phyloP scores from a whole-genome alignment of 2,797 vertebrate genomes.

The Galaxias olidus region DNA sequence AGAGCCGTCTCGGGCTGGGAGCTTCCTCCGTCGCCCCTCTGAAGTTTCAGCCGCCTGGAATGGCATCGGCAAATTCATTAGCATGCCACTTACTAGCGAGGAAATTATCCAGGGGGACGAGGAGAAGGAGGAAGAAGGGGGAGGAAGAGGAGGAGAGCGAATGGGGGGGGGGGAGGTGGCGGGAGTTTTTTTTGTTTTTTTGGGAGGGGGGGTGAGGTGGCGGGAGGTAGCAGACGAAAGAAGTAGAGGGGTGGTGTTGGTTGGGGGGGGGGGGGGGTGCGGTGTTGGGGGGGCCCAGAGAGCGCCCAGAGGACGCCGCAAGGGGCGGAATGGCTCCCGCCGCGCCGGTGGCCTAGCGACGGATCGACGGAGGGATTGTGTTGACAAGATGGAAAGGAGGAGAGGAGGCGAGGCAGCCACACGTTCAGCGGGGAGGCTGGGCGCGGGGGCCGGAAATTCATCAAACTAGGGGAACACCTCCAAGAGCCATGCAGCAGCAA shows the following conservation, averaged over 20 bases:
- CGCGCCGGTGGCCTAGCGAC: constrained; percentile 40
- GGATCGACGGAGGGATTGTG: constrained; percentile 58
- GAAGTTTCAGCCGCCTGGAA: constrained; percentile 21
- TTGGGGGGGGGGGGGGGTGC: constrained; percentile 6
- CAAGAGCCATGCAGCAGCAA: constrained; percentile 61
- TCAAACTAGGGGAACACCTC: constrained; percentile 70
- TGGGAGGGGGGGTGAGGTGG: constrained; percentile 7
- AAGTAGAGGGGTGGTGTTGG: background rate
- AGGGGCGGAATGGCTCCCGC: constrained; percentile 65
- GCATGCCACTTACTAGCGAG: constrained; percentile 14
- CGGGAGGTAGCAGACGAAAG: constrained; percentile 23
- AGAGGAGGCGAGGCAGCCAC: constrained; percentile 63
- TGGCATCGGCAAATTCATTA: constrained; percentile 20
- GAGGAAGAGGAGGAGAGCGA: background rate
- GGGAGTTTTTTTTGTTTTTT: background rate
- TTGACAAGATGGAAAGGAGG: constrained; percentile 74
- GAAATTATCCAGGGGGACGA: constrained; percentile 15
- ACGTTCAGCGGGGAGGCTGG: constrained; percentile 71
- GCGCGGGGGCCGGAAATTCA: constrained; percentile 70
- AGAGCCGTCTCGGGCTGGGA: constrained; percentile 5
- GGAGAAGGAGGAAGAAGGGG: background rate
- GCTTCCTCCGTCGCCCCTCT: constrained; percentile 3
- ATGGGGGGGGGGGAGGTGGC: background rate
- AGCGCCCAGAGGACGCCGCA: constrained; percentile 69
- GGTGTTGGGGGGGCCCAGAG: constrained; percentile 33